Percentiles rank a stretch among this genome's conserved stretches.
These are phyloP conservation scores for Taeniopygia guttata DNA, from an alignment of 2,797 vertebrate species.

Conservation along the genomic window DNA sequence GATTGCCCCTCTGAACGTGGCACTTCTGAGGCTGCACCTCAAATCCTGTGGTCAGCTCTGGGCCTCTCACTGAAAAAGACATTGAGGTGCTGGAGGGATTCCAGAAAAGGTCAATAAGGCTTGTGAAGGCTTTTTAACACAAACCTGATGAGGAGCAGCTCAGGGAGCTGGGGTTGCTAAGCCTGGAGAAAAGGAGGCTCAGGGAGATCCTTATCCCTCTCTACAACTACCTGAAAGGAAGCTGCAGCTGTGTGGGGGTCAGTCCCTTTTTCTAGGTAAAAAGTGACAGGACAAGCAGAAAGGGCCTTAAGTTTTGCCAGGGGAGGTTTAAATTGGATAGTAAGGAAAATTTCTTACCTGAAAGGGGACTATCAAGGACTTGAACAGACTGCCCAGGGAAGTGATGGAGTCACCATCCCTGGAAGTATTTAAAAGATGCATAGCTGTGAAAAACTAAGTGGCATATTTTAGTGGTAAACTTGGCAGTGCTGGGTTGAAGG, in stretches of 20 bases:
- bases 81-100: neutral
- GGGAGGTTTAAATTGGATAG: neutral
- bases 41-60: neutral
- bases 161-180: neutral
- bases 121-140: neutral
- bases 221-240: neutral
- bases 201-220: neutral
- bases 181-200: neutral
- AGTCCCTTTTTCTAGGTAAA: neutral
- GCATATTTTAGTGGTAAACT: neutral
- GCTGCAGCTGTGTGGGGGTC: accelerated
- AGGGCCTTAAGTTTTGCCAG: neutral
- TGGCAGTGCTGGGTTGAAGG: neutral
- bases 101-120: neutral
- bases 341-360: neutral
- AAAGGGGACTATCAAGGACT: neutral
- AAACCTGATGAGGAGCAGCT: neutral
- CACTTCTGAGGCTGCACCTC: neutral
- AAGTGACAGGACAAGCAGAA: neutral
- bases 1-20: neutral
- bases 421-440: neutral
- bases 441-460: neutral
- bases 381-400: neutral
- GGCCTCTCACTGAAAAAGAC: neutral
- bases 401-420: neutral